These are phyloP conservation scores for Oreochromis spilurus DNA, from an alignment of 2,113 vertebrate species.

Conservation along the genomic window DNA sequence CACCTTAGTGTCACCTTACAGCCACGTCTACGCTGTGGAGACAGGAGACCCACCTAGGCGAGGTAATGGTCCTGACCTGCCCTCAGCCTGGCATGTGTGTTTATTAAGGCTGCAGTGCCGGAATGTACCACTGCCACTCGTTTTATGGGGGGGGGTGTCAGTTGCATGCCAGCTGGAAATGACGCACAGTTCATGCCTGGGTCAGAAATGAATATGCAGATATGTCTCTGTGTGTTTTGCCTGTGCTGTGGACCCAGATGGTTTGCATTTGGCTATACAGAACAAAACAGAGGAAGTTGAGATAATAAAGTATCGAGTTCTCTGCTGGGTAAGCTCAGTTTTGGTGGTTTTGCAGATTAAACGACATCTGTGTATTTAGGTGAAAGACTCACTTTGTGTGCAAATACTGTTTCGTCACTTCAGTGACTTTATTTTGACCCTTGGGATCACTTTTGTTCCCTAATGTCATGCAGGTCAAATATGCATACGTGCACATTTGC, in stretches of 20 bases:
- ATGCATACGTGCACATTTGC: not conserved
- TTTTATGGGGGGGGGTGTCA: not conserved
- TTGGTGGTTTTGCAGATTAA: not conserved
- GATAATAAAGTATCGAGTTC: not conserved
- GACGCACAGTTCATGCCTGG: not conserved
- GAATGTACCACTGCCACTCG: not conserved
- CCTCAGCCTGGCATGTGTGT: slow-evolving; percentile 35
- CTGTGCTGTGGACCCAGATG: not conserved
- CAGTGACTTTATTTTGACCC: not conserved
- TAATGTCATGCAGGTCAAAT: not conserved
- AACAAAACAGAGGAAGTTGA: not conserved
- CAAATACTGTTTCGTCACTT: not conserved
- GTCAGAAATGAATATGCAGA: slow-evolving; percentile 4
- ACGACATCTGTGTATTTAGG: not conserved
- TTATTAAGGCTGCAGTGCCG: not conserved
- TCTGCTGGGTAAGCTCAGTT: not conserved
- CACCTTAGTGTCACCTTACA: slow-evolving; percentile 50
- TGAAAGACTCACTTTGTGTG: not conserved
- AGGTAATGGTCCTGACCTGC: slow-evolving; percentile 45
- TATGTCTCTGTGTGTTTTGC: not conserved
- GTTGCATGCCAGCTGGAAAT: not conserved
- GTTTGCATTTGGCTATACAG: not conserved
- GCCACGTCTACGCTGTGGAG: not conserved
- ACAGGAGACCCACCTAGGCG: slow-evolving; percentile 10
- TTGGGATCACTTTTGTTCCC: not conserved